phyloP scores from a whole-genome alignment of 1,140 invertebrate genomes.

The Drosophila rhopaloa region DNA sequence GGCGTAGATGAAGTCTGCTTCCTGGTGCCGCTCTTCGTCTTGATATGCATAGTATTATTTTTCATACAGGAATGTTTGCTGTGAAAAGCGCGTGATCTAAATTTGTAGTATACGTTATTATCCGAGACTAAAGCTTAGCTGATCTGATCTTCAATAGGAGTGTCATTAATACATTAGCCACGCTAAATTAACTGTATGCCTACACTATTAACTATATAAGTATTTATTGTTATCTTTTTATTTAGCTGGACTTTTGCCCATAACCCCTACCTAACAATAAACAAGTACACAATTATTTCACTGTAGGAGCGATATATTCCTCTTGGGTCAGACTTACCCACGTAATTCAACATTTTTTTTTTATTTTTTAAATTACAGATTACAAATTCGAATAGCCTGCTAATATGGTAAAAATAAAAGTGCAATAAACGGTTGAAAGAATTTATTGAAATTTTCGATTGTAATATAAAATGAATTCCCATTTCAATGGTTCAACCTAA shows the following conservation, averaged over 20 bases:
- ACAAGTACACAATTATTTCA: conserved; percentile 13
- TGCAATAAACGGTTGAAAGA: too few species aligned
- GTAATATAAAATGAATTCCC: not conserved
- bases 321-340: not conserved
- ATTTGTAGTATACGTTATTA: conserved; percentile 41
- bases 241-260: conserved; percentile 4
- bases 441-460: not conserved
- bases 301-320: conserved; percentile 5
- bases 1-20: conserved; percentile 69
- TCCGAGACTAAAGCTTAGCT: conserved; percentile 42
- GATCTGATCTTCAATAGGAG: conserved; percentile 32
- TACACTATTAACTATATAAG: conserved; percentile 10
- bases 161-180: conserved; percentile 24
- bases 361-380: too few species aligned
- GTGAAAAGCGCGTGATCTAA: conserved; percentile 64
- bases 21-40: conserved; percentile 67
- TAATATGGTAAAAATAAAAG: too few species aligned
- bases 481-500: not conserved
- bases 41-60: conserved; percentile 78
- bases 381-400: too few species aligned
- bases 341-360: not conserved
- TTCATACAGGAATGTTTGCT: conserved; percentile 78
- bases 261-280: conserved; percentile 14
- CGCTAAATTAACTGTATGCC: conserved; percentile 34
- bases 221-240: conserved; percentile 11